Evolutionary conservation across 2,888 invertebrate species (phyloP), one percentile per base, ranked within the genome.

Genomic region (Melanostoma mellinum): DNA sequence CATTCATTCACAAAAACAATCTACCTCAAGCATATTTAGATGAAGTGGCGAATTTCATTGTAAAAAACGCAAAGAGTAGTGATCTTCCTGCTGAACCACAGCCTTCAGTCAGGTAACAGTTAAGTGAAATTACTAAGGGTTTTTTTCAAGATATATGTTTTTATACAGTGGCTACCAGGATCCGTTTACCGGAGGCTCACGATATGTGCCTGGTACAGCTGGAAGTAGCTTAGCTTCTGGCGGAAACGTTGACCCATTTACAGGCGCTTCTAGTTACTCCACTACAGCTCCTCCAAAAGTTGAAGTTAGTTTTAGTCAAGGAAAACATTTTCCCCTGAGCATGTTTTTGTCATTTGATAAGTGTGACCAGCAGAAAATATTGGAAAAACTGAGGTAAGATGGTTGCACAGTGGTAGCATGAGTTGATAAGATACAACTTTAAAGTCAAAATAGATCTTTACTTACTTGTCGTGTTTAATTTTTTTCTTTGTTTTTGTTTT

Each of bases 31-130:
- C 94, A 58, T 98, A 96, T 91, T 93, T 98, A 86, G 98, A 98
- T 87, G 95, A 96, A 93, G 96, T 99, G 32, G 98, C 98, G 4
- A 96, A 97, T 91, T 98, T 98, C 90, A 97, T 99, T 79, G 92
- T 97, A 2, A 95, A 94, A 85, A 98, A 98, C 90, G 95, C 96
- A 10, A 75, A 60, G 4, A 38, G n/a, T 5, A 50, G 42, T 8
- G 58, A 85, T 60, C 72, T 71, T 0, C 50, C 86, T 9, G 61
- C 85, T 0, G 61, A 85, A 0, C 8, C 79, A 0, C 85, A 85
- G 20, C 65, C 86, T 20, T 76, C 87, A 1, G 48, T 87, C 2
- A 87, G 85, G 89, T 88, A 68, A 10, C 4, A 8, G 3, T 50
- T 58, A 3, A 38, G 6, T 6, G 38, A 33, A 10, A 35, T 4